Conservation (phyloP, 2,888 invertebrate species). For the Cyaniris semiargus region DNA sequence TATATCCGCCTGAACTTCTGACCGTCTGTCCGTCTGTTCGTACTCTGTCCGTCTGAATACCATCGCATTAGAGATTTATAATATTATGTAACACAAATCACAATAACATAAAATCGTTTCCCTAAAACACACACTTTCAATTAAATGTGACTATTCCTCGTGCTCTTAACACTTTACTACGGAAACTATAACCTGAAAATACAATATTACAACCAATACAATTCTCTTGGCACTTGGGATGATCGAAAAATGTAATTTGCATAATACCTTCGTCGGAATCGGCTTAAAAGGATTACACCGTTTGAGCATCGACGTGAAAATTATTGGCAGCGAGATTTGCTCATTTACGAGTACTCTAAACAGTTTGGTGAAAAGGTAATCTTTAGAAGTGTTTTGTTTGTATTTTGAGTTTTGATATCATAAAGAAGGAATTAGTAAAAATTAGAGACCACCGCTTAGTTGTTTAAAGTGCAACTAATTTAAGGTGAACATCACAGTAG, state of each 20-base stretch:
- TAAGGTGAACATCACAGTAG: no score
- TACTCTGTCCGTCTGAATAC: no score
- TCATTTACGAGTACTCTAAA: background rate
- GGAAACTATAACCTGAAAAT: background rate
- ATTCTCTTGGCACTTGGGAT: background rate
- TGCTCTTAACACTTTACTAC: background rate
- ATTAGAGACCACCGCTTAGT: no score
- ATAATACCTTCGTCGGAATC: background rate
- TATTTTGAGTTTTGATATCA: background rate
- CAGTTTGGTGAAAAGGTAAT: background rate
- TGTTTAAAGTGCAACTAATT: no score
- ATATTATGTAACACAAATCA: no score
- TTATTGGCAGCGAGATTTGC: background rate
- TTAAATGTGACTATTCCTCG: no score
- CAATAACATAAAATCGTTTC: no score
- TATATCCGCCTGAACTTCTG: no score
- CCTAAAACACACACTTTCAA: no score
- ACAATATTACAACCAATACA: background rate
- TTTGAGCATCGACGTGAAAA: background rate
- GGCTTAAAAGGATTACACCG: slow-evolving; percentile 4
- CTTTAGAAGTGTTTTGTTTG: background rate
- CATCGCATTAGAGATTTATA: no score
- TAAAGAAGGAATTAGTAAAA: no score
- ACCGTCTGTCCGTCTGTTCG: no score
- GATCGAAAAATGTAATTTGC: background rate